Conservation (phyloP, 2,888 invertebrate genomes). For the Ectemnius lituratus region DNA sequence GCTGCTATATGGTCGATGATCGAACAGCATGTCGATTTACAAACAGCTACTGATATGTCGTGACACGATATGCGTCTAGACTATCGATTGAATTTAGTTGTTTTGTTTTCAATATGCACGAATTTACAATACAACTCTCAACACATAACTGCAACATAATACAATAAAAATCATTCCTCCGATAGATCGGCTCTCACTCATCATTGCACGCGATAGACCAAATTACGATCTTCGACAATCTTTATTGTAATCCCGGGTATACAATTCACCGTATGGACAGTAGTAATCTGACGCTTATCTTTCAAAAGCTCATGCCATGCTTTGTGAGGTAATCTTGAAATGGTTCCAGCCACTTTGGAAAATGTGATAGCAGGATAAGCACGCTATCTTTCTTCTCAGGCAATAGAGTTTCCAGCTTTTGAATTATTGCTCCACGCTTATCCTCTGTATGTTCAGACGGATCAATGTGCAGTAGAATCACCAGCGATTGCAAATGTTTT, state of each 20-base stretch:
- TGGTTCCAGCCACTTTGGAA: slow-evolving; percentile 65
- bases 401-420: slow-evolving; percentile 55
- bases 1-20: no score
- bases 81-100: no score
- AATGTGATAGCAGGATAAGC: slow-evolving; percentile 67
- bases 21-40: no score
- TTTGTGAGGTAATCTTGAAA: slow-evolving; percentile 37
- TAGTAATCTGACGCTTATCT: neutral
- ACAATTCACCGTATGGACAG: no score
- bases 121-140: no score
- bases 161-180: neutral
- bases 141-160: no score
- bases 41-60: no score
- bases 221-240: no score
- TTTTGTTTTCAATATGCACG: no score
- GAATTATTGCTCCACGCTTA: slow-evolving; percentile 58
- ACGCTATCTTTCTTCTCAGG: slow-evolving; percentile 50
- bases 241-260: no score
- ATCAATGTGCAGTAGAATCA: slow-evolving; percentile 65
- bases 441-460: slow-evolving; percentile 58
- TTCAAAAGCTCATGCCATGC: neutral
- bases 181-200: neutral
- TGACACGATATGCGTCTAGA: no score
- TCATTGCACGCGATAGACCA: no score
- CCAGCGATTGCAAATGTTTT: slow-evolving; percentile 56